Base-by-base conservation (phyloP, 92 coral and sea anemone genomes). In the Zoanthus gigantus region DNA sequence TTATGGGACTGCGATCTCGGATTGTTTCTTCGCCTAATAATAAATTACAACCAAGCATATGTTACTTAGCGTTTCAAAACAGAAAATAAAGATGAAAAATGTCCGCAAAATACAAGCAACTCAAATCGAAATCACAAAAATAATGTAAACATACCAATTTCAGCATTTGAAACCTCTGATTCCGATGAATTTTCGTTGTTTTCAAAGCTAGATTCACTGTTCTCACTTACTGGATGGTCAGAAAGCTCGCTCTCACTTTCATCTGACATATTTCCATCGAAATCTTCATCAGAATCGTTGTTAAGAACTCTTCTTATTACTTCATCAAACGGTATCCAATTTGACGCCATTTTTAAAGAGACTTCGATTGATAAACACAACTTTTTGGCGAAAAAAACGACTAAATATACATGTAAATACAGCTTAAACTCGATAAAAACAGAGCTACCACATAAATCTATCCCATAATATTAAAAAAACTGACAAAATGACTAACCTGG, bases 81-180 rank as follows among this genome's bases (percentile, higher is more conserved):
- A 61, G 23, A 23, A 23, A 23, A 23, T 23, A 61, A 61, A 61
- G 29, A 28, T 61, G 7, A 1, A 16, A 13, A 61, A 61, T 61
- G 69, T 14, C 69, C 69, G 28, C 18, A 61, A 61, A 13, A 16
- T 61, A 61, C 29, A 6, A 23, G 69, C 5, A 61, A 16, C 69
- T 61, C 18, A 61, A 61, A 61, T 23, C 29, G 29, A 61, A 61
- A 28, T 61, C 69, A 4, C 69, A 61, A 61, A 61, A 50, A 50
- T 61, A 16, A 61, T 61, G 69, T 61, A 61, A 14, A 61, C 69
- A 61, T 16, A 61, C 69, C 69, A 7, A 71, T 71, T 71, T 71
- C 75, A 71, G 75, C 75, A 71, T 71, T 9, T 71, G 75, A 71
- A 71, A 71, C 44, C 75, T 71, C 69, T 61, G 75, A 30, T 71